Evolutionary conservation across 2,113 vertebrate genomes (phyloP), one percentile per base, ranked within the genome.

Genomic region (Spheniscus mendiculus): DNA sequence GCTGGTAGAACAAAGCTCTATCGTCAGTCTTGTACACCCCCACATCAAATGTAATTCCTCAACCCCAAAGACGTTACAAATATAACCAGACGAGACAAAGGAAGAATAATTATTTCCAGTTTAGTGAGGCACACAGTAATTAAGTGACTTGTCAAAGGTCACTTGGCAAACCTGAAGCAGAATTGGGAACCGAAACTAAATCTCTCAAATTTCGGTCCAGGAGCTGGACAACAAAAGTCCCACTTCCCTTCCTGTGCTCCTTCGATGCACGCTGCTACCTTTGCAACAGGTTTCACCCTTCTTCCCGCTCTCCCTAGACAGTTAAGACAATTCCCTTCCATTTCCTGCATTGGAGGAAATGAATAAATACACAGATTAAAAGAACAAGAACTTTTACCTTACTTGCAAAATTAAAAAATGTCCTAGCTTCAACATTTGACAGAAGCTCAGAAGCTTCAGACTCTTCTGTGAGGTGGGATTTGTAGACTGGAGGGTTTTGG

Each of bases 111-210:
- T 73, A 77, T 90, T 86, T 91, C 71, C 78, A 93, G 74, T 90
- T 90, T 36, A 83, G 87, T 5, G 40, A 96, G 74, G 82, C 71
- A n/a, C 77, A 50, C 53, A 15, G 70, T 79, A 85, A 85, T 83
- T 80, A 85, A 90, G 58, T 30, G 78, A 83, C 89, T 89, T 93
- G 81, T 80, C 93, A 93, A 87, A 91, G 84, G 89, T 93, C 87
- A 66, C 47, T 73, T 23, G 32, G 67, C 63, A 87, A 93, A 91
- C n/a, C 40, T 42, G 62, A 83, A 36, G 70, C 74, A 78, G 74
- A 91, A 69, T 3, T 40, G 26, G 45, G 80, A 93, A 71, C 53
- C 11, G 2, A 73, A 88, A 79, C 29, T 17, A 36, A 58, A 78
- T 55, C 55, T 69, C 78, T 83, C 82, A 30, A 36, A 63, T 88